A percentile compares a stretch with the other conserved stretches of the same genome.
Conservation (phyloP, 2,888 invertebrate genomes). For the Polydrusus tereticollis region DNA sequence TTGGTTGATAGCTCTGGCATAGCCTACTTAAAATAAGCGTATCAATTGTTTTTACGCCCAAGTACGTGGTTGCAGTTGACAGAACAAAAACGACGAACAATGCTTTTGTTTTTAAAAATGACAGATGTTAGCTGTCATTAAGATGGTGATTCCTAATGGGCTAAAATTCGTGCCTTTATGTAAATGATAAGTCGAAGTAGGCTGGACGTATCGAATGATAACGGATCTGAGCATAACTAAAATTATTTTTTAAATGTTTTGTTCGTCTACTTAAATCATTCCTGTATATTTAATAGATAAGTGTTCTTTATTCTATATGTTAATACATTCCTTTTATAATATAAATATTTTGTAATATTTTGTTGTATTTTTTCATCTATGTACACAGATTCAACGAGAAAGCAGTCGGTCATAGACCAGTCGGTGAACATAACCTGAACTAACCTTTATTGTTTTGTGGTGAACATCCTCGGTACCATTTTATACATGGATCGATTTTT, state of each 20-base stretch:
- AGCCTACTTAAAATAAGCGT: slow-evolving; percentile 1
- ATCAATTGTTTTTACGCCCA: not conserved
- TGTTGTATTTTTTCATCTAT: too few species aligned
- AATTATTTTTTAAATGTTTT: not conserved
- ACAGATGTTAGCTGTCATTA: not conserved
- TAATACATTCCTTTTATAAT: slow-evolving; percentile 18
- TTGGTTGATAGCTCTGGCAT: not conserved
- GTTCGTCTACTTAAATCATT: slow-evolving; percentile 6
- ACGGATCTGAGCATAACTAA: slow-evolving; percentile 3
- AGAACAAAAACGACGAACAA: not conserved
- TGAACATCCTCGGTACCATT: too few species aligned
- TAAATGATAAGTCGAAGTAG: not conserved
- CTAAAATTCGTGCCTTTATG: too few species aligned
- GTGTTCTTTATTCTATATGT: not conserved
- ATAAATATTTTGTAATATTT: slow-evolving; percentile 8
- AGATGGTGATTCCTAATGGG: too few species aligned
- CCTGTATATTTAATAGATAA: not conserved
- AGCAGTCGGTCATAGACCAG: too few species aligned
- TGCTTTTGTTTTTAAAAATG: not conserved
- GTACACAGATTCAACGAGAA: too few species aligned
- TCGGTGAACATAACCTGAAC: too few species aligned
- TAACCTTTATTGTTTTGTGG: too few species aligned
- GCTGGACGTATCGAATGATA: not conserved
- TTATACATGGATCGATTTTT: too few species aligned
- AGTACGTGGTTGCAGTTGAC: not conserved